A percentile compares a stretch with the other conserved stretches of the same genome.
phyloP scores from a whole-genome alignment of 2,113 vertebrate species.

The Noturus placidus region DNA sequence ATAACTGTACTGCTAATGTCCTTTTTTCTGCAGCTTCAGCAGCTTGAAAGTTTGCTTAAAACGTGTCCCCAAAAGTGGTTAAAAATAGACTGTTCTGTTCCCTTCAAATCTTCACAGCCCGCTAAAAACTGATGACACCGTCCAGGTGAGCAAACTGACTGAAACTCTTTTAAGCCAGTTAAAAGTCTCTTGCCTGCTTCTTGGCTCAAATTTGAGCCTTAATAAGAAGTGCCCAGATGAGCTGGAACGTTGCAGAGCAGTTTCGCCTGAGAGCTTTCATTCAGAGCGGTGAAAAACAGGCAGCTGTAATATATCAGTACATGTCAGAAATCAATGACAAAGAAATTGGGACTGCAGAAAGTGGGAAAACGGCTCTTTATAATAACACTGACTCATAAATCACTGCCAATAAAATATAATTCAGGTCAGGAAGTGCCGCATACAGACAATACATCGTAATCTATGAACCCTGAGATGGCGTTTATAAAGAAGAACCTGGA shows the following conservation, averaged over 20 bases:
- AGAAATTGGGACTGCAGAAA: slow-evolving; percentile 62
- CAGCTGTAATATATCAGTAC: slow-evolving; percentile 58
- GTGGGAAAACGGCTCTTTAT: slow-evolving; percentile 60
- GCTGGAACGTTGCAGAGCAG: neutral
- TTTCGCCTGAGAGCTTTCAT: slow-evolving; percentile 15
- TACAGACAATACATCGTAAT: slow-evolving; percentile 47
- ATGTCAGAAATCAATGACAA: slow-evolving; percentile 66
- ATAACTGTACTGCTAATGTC: slow-evolving; percentile 4
- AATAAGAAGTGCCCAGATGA: neutral
- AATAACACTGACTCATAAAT: slow-evolving; percentile 64
- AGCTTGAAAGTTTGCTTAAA: slow-evolving; percentile 14
- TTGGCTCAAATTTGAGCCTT: neutral
- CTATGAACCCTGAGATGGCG: slow-evolving; percentile 32
- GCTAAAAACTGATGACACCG: slow-evolving; percentile 26
- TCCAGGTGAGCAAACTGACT: slow-evolving; percentile 27
- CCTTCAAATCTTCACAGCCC: slow-evolving; percentile 25
- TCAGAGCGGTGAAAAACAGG: slow-evolving; percentile 48
- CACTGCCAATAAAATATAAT: slow-evolving; percentile 59
- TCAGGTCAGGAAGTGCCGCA: slow-evolving; percentile 48
- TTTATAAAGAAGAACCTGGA: slow-evolving; percentile 10
- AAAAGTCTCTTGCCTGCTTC: neutral
- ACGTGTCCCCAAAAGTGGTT: neutral
- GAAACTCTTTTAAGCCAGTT: slow-evolving; percentile 20
- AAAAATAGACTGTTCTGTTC: slow-evolving; percentile 36
- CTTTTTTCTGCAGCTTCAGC: slow-evolving; percentile 17